Evolutionary conservation across 2,113 vertebrate genomes (phyloP).

Genomic region (Pionites leucogaster): DNA sequence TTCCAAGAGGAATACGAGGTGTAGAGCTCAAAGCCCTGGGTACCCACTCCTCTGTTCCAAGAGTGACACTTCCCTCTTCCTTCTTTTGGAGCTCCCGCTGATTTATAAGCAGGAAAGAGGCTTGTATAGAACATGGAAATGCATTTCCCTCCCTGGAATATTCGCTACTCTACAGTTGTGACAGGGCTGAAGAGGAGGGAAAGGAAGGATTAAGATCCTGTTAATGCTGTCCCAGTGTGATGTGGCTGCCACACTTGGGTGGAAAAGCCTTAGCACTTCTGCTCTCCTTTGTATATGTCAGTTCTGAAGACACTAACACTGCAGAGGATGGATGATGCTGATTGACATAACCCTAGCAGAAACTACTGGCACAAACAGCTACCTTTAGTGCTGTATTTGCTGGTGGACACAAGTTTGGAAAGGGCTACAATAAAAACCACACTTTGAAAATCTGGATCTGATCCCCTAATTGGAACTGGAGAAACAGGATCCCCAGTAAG

Average conservation of each 20-base stretch:
- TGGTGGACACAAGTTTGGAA: neutral
- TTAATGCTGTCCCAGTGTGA: neutral
- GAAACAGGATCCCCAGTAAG: neutral
- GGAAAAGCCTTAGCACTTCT: neutral
- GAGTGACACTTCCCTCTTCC: neutral
- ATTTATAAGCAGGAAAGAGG: neutral
- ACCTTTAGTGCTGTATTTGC: neutral
- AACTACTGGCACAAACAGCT: neutral
- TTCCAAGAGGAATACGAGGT: neutral
- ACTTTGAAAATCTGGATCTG: neutral
- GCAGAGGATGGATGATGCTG: neutral
- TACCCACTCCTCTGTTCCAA: neutral
- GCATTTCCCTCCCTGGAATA: neutral
- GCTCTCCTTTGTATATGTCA: neutral
- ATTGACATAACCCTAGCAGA: neutral
- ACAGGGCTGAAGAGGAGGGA: neutral
- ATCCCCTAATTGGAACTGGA: neutral
- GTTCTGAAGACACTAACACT: neutral
- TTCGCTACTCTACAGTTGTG: neutral
- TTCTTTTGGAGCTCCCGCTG: neutral
- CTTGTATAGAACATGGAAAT: neutral
- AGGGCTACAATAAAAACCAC: neutral
- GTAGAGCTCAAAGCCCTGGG: neutral
- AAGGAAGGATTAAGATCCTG: neutral
- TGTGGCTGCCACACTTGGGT: neutral